These are phyloP conservation scores for Suricata suricatta DNA, from an alignment of 2,113 vertebrate genomes.

Conservation along the genomic window DNA sequence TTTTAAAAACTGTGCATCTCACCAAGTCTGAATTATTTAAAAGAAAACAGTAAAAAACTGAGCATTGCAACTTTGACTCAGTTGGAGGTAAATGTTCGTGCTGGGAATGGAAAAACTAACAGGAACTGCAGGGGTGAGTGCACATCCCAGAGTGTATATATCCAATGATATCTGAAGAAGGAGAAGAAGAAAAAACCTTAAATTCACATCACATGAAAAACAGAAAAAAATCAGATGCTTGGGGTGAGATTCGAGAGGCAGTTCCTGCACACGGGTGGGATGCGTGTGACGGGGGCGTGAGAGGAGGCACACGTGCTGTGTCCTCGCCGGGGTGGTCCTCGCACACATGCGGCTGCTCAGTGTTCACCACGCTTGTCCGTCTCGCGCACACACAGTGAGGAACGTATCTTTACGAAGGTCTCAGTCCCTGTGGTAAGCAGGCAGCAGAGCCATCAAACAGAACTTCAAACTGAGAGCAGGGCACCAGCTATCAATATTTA, in stretches of 20 bases:
- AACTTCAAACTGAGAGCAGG: neutral
- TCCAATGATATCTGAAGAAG: neutral
- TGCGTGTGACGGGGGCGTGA: fast-evolving
- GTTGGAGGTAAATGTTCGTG: neutral
- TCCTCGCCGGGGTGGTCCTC: fast-evolving
- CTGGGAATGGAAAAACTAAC: neutral
- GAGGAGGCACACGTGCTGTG: fast-evolving
- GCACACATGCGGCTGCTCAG: too few species aligned
- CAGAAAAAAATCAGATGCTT: neutral
- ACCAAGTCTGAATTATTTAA: conserved; percentile 38
- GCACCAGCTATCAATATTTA: neutral
- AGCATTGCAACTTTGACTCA: neutral
- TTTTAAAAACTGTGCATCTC: neutral
- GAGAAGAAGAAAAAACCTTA: neutral
- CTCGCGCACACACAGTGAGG: neutral
- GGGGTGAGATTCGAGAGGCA: neutral
- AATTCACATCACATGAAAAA: neutral
- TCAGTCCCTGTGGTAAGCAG: neutral
- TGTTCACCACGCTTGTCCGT: neutral
- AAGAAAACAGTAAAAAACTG: conserved; percentile 34
- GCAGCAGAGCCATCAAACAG: neutral
- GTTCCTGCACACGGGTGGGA: neutral
- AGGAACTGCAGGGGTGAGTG: neutral
- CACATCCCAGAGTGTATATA: fast-evolving
- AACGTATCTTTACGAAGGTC: neutral